Evolutionary conservation across 1,140 invertebrate species (phyloP).

Genomic region (Portunus trituberculatus): DNA sequence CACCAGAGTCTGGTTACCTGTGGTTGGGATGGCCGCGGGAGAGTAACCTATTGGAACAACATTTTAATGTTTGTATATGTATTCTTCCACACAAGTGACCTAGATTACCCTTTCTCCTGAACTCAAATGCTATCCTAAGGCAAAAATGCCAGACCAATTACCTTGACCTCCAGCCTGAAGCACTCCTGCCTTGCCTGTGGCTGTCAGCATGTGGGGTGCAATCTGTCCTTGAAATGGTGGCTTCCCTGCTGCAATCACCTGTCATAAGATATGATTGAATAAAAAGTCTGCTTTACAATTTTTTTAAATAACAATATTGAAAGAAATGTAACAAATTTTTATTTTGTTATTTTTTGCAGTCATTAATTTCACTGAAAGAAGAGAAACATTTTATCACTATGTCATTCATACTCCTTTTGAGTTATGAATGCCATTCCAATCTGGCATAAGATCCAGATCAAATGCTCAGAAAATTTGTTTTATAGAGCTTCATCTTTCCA

Average conservation of each 20-base stretch:
- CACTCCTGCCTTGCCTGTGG: slow-evolving; percentile 84
- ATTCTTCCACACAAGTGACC: slow-evolving; percentile 14
- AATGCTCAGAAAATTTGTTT: no score
- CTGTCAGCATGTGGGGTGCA: slow-evolving; percentile 88
- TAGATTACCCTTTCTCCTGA: slow-evolving; percentile 45
- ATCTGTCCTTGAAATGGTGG: slow-evolving; percentile 90
- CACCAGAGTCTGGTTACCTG: slow-evolving; percentile 75
- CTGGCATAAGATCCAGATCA: no score
- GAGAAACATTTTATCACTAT: no score
- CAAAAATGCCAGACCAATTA: slow-evolving; percentile 47
- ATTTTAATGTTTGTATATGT: slow-evolving; percentile 35
- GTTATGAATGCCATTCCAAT: no score
- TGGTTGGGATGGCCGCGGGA: slow-evolving; percentile 74
- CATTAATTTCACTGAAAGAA: neutral
- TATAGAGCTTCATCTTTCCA: no score
- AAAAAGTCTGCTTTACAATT: neutral
- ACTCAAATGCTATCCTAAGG: neutral
- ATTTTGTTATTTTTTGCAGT: neutral
- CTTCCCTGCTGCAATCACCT: slow-evolving; percentile 84
- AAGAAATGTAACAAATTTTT: no score
- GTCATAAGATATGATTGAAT: neutral
- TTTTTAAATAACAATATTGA: neutral
- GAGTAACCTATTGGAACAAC: slow-evolving; percentile 67
- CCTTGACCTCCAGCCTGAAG: slow-evolving; percentile 69
- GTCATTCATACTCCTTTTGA: no score